Evolutionary conservation across 2,888 invertebrate species (phyloP).

Genomic region (Ctena decussata): DNA sequence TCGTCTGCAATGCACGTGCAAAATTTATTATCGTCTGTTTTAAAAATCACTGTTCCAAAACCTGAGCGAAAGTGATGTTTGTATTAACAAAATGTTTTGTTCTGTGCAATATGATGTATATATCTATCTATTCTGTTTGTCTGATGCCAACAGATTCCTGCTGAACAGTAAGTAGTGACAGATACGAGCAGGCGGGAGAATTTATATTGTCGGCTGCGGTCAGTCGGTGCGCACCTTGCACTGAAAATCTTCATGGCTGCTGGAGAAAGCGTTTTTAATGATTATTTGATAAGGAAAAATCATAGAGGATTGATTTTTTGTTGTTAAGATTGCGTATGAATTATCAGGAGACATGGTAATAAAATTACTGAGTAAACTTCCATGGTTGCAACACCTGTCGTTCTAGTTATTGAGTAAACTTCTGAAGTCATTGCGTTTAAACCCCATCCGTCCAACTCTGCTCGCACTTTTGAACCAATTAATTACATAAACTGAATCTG

Average conservation of each 20-base stretch:
- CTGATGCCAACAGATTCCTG: neutral
- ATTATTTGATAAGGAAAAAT: neutral
- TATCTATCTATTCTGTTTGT: neutral
- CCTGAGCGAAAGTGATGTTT: neutral
- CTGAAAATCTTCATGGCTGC: neutral
- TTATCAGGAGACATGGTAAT: too few species aligned
- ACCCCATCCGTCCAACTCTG: too few species aligned
- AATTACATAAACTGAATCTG: too few species aligned
- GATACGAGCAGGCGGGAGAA: neutral
- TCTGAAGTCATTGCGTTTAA: too few species aligned
- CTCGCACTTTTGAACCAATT: too few species aligned
- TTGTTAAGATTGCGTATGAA: too few species aligned
- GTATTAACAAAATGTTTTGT: neutral
- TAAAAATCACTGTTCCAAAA: neutral
- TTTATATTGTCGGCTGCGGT: conserved; percentile 10
- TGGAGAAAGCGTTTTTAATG: neutral
- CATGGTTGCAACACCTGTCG: too few species aligned
- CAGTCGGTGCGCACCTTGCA: neutral
- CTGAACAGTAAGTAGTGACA: neutral
- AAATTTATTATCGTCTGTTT: neutral
- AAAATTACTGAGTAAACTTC: too few species aligned
- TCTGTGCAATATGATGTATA: neutral
- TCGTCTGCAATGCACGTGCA: neutral
- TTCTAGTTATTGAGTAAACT: too few species aligned
- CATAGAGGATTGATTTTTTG: neutral